Conservation (phyloP, 2,888 invertebrate genomes). For the Calliopum simillimum region DNA sequence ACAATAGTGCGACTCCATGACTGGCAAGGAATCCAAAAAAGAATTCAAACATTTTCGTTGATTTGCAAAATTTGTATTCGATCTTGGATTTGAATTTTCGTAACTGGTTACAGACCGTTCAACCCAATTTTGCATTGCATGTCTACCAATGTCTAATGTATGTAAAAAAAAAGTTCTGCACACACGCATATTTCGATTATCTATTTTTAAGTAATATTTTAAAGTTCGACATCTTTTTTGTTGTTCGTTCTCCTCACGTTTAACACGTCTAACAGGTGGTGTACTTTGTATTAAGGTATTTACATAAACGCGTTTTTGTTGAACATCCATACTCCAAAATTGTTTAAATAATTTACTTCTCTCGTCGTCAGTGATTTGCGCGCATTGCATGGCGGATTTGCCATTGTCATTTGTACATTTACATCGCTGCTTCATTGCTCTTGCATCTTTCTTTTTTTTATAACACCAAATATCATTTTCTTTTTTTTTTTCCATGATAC, state of each 20-base stretch:
- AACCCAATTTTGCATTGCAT: conserved; percentile 20
- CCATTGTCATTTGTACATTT: conserved; percentile 8
- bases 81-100: conserved; percentile 16
- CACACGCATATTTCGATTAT: conserved; percentile 32
- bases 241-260: no score
- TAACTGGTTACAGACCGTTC: conserved; percentile 24
- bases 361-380: conserved; percentile 9
- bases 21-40: conserved; percentile 37
- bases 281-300: no score
- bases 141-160: conserved; percentile 34
- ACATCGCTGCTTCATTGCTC: conserved; percentile 37
- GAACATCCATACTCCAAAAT: conserved; percentile 5
- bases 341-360: conserved; percentile 1
- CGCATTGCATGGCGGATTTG: not conserved
- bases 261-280: no score
- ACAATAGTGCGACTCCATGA: conserved; percentile 34
- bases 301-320: not conserved
- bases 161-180: conserved; percentile 29
- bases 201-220: conserved; percentile 23
- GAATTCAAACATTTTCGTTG: conserved; percentile 28
- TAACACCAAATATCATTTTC: conserved; percentile 36
- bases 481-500: conserved; percentile 40
- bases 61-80: conserved; percentile 16
- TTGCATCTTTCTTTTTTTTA: conserved; percentile 37
- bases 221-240: no score